phyloP scores from a whole-genome alignment of 2,888 invertebrate genomes.

The Phoronis australis region DNA sequence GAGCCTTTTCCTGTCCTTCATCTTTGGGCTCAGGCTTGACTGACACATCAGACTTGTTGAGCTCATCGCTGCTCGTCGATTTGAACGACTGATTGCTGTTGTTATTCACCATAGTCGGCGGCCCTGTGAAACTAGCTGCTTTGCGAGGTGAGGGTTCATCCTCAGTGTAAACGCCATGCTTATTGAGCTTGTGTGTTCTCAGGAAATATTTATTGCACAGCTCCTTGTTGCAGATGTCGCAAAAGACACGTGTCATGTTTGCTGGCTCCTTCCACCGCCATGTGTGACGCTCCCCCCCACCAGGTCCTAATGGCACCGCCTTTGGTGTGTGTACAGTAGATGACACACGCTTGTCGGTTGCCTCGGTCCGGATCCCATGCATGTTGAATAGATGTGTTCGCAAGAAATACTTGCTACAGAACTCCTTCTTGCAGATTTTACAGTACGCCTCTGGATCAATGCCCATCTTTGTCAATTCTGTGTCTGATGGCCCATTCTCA shows the following conservation, averaged over 20 bases:
- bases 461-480: conserved; percentile 45
- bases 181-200: conserved; percentile 50
- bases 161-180: conserved; percentile 47
- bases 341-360: not conserved
- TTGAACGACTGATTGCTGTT: conserved; percentile 32
- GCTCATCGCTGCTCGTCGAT: conserved; percentile 1
- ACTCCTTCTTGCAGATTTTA: conserved; percentile 85
- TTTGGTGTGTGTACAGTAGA: not conserved
- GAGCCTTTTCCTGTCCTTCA: not conserved
- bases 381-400: conserved; percentile 97
- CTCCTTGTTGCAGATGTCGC: conserved; percentile 52
- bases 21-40: not conserved
- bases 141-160: conserved; percentile 27
- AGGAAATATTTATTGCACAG: conserved; percentile 53
- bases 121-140: conserved; percentile 28
- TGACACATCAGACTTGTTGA: conserved; percentile 1
- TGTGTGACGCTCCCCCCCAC: conserved; percentile 24
- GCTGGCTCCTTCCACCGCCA: conserved; percentile 48
- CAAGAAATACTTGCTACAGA: conserved; percentile 96
- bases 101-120: conserved; percentile 33
- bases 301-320: conserved; percentile 10
- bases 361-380: conserved; percentile 73
- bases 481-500: not conserved
- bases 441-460: conserved; percentile 53
- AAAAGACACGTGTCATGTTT: conserved; percentile 43